Percentiles rank a stretch among this genome's conserved stretches.
Evolutionary conservation across 1,140 invertebrate genomes (phyloP).

Genomic region (Brachionus calyciflorus): DNA sequence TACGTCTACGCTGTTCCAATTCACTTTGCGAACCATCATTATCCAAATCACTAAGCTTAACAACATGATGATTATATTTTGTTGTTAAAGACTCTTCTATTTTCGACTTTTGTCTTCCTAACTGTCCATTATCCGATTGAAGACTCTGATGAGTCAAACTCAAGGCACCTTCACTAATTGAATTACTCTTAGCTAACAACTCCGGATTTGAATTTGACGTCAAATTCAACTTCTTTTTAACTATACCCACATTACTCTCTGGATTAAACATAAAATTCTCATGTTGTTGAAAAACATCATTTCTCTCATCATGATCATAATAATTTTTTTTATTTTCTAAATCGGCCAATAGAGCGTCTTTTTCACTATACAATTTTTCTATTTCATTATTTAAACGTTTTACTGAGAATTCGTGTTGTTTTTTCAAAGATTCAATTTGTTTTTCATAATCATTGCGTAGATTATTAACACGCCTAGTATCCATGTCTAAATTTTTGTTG

Average conservation of each 20-base stretch:
- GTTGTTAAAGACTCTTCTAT: constrained; percentile 7
- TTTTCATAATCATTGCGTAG: constrained; percentile 9
- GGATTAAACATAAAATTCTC: not conserved
- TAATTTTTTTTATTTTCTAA: not conserved
- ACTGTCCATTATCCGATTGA: not conserved
- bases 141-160: constrained; percentile 16
- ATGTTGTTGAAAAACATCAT: not conserved
- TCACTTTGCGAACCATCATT: not conserved
- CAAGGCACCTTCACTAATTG: not conserved
- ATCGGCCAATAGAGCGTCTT: not conserved
- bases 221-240: not conserved
- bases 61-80: too few relatives aligned
- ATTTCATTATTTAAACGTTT: constrained; percentile 37
- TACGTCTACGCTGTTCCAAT: not conserved
- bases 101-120: not conserved
- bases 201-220: not conserved
- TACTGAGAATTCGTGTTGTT: not conserved
- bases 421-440: constrained; percentile 27
- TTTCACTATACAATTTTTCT: constrained; percentile 32
- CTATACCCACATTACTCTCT: not conserved
- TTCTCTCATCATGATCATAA: not conserved
- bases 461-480: constrained; percentile 5
- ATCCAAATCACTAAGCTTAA: too few relatives aligned
- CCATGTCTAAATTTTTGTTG: not conserved
- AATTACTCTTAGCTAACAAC: not conserved